phyloP scores from a whole-genome alignment of 2,888 invertebrate genomes.

The Ceramica pisi region DNA sequence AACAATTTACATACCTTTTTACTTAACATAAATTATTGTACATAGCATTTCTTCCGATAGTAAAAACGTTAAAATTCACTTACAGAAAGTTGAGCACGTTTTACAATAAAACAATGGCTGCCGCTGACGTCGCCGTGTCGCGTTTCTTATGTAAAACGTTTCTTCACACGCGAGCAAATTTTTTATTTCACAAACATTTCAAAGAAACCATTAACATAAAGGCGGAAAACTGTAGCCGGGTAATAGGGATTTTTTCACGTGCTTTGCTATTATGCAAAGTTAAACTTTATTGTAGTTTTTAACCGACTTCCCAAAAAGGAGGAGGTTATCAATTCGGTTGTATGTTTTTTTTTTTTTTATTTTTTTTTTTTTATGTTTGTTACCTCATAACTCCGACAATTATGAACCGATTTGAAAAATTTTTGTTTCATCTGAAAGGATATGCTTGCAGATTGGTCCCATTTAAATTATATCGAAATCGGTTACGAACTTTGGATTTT shows the following conservation, averaged over 20 bases:
- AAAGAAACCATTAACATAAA: slow-evolving; percentile 68
- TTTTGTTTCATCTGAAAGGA: too few relatives aligned
- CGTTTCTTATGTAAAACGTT: slow-evolving; percentile 71
- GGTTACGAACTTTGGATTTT: too few relatives aligned
- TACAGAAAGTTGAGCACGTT: slow-evolving; percentile 44
- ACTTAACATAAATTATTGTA: slow-evolving; percentile 9
- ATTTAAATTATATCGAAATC: too few relatives aligned
- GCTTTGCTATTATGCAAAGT: slow-evolving; percentile 19
- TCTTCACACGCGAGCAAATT: slow-evolving; percentile 59
- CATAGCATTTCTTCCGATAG: slow-evolving; percentile 18
- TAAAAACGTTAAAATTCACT: slow-evolving; percentile 11
- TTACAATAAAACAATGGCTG: slow-evolving; percentile 52
- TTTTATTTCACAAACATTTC: slow-evolving; percentile 68
- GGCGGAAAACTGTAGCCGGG: slow-evolving; percentile 38
- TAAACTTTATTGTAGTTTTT: neutral
- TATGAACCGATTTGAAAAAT: too few relatives aligned
- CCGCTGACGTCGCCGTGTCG: slow-evolving; percentile 34
- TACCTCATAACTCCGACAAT: too few relatives aligned
- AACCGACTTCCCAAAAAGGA: too few relatives aligned
- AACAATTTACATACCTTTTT: slow-evolving; percentile 7
- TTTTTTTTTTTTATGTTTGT: too few relatives aligned
- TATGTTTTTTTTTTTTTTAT: too few relatives aligned
- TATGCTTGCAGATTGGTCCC: too few relatives aligned
- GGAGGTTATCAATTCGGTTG: too few relatives aligned
- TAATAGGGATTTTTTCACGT: slow-evolving; percentile 26